Percentiles rank a stretch among this genome's conserved stretches.
phyloP scores from a whole-genome alignment of 2,888 invertebrate genomes.

The Strigamia maritima region DNA sequence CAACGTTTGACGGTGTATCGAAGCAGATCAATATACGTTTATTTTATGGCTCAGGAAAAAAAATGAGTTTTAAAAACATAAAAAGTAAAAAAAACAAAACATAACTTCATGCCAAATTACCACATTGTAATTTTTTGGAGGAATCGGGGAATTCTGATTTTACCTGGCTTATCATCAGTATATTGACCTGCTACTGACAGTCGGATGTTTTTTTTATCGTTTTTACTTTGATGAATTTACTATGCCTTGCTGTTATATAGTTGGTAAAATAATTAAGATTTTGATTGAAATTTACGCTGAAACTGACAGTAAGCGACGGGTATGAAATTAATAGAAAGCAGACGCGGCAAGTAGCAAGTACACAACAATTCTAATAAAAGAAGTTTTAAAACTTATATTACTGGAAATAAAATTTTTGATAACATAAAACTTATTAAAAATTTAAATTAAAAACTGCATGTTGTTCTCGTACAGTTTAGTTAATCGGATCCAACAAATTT shows the following conservation, averaged over 20 bases:
- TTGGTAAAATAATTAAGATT: slow-evolving; percentile 7
- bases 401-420: background rate
- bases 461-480: background rate
- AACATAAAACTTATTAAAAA: background rate
- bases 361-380: background rate
- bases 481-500: background rate
- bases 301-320: background rate
- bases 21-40: too few species aligned
- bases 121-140: too few species aligned
- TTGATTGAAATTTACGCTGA: slow-evolving; percentile 22
- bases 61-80: background rate
- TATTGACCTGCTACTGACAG: background rate
- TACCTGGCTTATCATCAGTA: background rate
- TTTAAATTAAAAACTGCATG: background rate
- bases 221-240: background rate
- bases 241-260: background rate
- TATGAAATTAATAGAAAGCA: background rate
- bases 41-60: too few species aligned
- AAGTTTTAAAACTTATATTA: background rate
- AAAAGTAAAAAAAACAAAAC: too few species aligned
- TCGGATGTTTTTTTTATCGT: background rate
- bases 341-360: background rate
- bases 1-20: too few species aligned
- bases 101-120: too few species aligned
- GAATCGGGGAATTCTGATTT: background rate